Base-by-base conservation (phyloP, 2,888 invertebrate genomes). In the Rotaria macrura region DNA sequence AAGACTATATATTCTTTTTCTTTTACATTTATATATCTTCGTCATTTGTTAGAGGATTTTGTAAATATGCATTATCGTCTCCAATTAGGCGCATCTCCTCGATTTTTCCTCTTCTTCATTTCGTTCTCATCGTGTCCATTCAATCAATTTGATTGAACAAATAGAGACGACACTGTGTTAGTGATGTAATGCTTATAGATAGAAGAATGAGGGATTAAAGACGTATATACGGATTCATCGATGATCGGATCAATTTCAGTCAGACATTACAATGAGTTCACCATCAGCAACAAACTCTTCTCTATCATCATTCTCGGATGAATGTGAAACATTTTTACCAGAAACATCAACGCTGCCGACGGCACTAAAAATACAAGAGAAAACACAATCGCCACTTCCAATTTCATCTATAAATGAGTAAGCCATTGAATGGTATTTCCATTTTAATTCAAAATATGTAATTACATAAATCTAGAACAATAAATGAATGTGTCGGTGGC, bases 41-140 rank as follows among this genome's bases (percentile, higher is more conserved):
- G 20, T 34, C 65, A 65, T 65, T 65, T 65, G 65, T 34, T 65
- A 65, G 65, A 65, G 65, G 65, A 65, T 65, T 65, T n/a, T 65
- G 20, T 65, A 65, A 65, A 34, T 65, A 65, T 34, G 38, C 65
- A 65, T 34, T 34, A 34, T 65, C 65, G 65, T 65, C 65, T 65
- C 34, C 20, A 65, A 65, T 34, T 65, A 65, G 34, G 29, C 65
- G 65, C 34, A 65, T 65, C 34, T 65, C 34, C 29, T 65, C 65
- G 17, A 14, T 54, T 54, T 25, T 25, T 54, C 25, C 20, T 34
- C 7, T 20, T 34, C 65, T 65, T 34, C 65, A 17, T 65, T 7
- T 38, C 34, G 14, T 34, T 65, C 34, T 29, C 34, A 65, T 65
- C 65, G 20, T 65, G 5, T 65, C 65, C 38, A 34, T 65, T 65